These are phyloP conservation scores for Beris chalybata DNA, from an alignment of 2,888 invertebrate genomes.

Conservation along the genomic window DNA sequence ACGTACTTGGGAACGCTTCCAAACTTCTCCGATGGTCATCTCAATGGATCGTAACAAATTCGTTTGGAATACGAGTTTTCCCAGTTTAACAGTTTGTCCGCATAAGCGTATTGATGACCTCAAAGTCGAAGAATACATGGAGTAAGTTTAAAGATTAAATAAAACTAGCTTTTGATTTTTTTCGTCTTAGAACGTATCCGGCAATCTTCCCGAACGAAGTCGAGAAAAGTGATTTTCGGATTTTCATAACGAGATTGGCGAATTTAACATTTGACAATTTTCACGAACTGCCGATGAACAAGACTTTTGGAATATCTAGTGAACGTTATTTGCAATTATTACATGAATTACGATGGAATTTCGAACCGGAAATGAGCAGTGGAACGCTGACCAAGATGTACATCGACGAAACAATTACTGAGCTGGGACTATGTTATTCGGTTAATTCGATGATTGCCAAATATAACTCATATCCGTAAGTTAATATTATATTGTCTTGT, in stretches of 20 bases:
- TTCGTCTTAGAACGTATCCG: slow-evolving; percentile 38
- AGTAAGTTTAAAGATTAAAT: slow-evolving; percentile 52
- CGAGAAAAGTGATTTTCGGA: slow-evolving; percentile 60
- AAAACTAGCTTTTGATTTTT: not conserved
- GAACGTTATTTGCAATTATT: slow-evolving; percentile 63
- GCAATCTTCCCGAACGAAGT: slow-evolving; percentile 51
- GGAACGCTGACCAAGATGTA: slow-evolving; percentile 59
- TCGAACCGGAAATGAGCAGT: slow-evolving; percentile 63
- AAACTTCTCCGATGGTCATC: slow-evolving; percentile 71
- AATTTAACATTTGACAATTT: slow-evolving; percentile 65
- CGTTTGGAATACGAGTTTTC: slow-evolving; percentile 73
- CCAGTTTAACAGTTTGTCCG: slow-evolving; percentile 69
- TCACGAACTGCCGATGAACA: slow-evolving; percentile 60
- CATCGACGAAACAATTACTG: slow-evolving; percentile 66
- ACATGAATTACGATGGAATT: slow-evolving; percentile 55
- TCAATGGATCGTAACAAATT: slow-evolving; percentile 74
- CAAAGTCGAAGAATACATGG: slow-evolving; percentile 60
- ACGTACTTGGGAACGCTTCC: slow-evolving; percentile 67
- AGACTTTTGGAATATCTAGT: slow-evolving; percentile 58
- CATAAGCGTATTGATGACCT: slow-evolving; percentile 60
- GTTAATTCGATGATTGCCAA: slow-evolving; percentile 67
- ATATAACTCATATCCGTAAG: slow-evolving; percentile 52
- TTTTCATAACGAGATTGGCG: slow-evolving; percentile 62
- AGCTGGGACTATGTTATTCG: slow-evolving; percentile 71
- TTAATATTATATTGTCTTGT: slow-evolving; percentile 19